A percentile compares a stretch with the other conserved stretches of the same genome.
These are phyloP conservation scores for Mythimna impura DNA, from an alignment of 2,888 invertebrate species.

Conservation along the genomic window DNA sequence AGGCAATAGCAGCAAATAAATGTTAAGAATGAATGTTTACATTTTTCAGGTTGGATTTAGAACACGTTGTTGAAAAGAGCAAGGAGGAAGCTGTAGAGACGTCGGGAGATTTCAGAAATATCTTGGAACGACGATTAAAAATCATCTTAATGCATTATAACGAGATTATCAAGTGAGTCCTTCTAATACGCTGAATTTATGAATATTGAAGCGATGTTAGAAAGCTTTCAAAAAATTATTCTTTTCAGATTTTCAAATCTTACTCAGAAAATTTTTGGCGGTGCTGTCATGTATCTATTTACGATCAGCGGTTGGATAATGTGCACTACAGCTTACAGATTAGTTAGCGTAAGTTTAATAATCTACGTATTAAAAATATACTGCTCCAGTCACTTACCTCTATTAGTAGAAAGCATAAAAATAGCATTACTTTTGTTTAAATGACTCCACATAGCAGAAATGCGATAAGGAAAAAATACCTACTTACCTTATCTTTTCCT, in stretches of 20 bases:
- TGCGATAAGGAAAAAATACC: neutral
- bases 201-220: neutral
- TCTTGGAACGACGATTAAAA: conserved; percentile 38
- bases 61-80: conserved; percentile 66
- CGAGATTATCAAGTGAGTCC: conserved; percentile 43
- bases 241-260: conserved; percentile 35
- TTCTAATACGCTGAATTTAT: conserved; percentile 3
- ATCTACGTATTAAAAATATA: conserved; percentile 11
- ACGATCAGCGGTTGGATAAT: conserved; percentile 70
- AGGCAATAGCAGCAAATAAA: conserved; percentile 24
- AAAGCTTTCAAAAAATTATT: neutral
- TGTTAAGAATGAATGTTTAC: conserved; percentile 47
- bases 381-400: neutral
- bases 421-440: neutral
- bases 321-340: conserved; percentile 69
- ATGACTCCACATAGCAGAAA: neutral
- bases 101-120: conserved; percentile 3
- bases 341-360: conserved; percentile 58
- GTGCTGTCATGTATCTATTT: conserved; percentile 66
- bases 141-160: conserved; percentile 36
- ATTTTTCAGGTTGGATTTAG: conserved; percentile 67
- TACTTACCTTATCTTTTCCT: neutral
- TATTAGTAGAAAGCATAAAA: conserved; percentile 16
- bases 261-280: conserved; percentile 61
- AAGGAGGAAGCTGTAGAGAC: conserved; percentile 59